These are phyloP conservation scores for Lepidochitona cinerea DNA, from an alignment of 2,888 invertebrate genomes.

Conservation along the genomic window DNA sequence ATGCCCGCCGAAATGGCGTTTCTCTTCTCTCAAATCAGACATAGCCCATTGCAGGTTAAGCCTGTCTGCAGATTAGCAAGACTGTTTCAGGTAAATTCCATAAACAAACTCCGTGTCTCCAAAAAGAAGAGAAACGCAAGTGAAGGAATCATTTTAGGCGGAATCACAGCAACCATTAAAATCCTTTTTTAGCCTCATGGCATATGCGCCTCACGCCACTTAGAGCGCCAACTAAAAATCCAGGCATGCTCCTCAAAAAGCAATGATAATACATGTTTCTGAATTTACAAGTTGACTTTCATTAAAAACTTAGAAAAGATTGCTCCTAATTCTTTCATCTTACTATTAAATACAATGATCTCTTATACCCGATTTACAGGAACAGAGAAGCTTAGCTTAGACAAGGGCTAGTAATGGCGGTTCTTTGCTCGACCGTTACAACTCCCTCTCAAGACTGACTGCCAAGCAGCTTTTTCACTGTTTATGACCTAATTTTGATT, in stretches of 20 bases:
- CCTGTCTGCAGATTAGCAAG: neutral
- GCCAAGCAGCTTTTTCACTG: neutral
- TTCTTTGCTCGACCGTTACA: slow-evolving; percentile 2
- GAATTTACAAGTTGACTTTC: too few relatives aligned
- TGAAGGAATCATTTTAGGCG: too few relatives aligned
- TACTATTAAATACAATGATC: too few relatives aligned
- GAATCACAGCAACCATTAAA: too few relatives aligned
- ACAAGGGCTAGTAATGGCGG: slow-evolving; percentile 3
- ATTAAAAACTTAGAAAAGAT: too few relatives aligned
- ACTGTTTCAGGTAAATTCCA: neutral
- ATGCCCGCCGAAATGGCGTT: neutral
- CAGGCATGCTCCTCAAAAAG: neutral
- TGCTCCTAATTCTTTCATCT: too few relatives aligned
- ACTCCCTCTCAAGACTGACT: neutral
- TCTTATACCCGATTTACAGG: neutral
- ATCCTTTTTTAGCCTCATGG: neutral
- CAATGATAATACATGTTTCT: too few relatives aligned
- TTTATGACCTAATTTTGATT: neutral
- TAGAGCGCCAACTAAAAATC: neutral
- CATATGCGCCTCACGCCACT: slow-evolving; percentile 9
- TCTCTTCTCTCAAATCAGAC: neutral
- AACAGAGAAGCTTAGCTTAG: neutral
- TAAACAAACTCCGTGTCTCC: neutral
- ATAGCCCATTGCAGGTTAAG: neutral
- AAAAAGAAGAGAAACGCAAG: too few relatives aligned